phyloP scores from a whole-genome alignment of 2,113 vertebrate species.

The Galeopterus variegatus region DNA sequence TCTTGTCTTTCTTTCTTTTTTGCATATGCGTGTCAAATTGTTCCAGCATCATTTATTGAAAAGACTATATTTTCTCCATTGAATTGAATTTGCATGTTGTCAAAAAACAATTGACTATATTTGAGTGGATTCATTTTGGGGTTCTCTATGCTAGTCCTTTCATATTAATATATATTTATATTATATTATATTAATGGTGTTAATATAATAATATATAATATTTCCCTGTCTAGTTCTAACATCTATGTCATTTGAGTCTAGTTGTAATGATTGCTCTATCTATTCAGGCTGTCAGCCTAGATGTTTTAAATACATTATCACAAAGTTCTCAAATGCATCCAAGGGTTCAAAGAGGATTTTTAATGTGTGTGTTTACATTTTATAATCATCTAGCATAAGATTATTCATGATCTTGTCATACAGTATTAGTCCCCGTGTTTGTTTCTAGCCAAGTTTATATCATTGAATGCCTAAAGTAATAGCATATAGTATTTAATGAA shows the following conservation, averaged over 20 bases:
- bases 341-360: neutral
- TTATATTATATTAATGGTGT: too few species aligned
- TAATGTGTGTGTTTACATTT: neutral
- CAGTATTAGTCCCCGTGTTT: neutral
- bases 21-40: neutral
- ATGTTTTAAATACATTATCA: neutral
- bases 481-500: neutral
- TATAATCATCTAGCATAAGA: conserved; percentile 1
- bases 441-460: neutral
- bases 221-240: neutral
- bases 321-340: neutral
- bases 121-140: neutral
- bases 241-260: neutral
- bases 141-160: neutral
- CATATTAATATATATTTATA: neutral
- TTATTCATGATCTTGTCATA: neutral
- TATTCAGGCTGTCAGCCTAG: neutral
- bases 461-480: neutral
- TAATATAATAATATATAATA: neutral
- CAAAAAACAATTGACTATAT: neutral
- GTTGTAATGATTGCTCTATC: neutral
- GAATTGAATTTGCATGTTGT: neutral
- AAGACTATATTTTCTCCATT: neutral
- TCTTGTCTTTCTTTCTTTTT: neutral
- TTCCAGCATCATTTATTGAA: neutral